phyloP scores from a whole-genome alignment of 2,113 vertebrate genomes.

The Equus przewalskii region DNA sequence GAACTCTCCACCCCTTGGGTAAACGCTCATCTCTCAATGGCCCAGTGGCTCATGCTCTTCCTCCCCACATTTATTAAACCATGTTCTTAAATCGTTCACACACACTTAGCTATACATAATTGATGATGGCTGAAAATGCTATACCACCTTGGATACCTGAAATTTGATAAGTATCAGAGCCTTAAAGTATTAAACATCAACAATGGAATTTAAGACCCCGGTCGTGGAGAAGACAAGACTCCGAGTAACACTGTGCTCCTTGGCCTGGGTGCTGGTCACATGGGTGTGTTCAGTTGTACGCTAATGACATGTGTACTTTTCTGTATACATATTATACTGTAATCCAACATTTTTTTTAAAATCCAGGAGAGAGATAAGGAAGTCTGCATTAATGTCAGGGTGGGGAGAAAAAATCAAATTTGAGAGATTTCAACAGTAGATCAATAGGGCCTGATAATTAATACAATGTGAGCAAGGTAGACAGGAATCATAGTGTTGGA shows the following conservation, averaged over 20 bases:
- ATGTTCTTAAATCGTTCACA: not conserved
- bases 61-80: not conserved
- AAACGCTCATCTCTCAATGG: not conserved
- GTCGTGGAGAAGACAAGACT: not conserved
- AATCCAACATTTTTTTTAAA: not conserved
- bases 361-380: not conserved
- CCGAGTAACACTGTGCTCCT: not conserved
- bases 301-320: not conserved
- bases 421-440: not conserved
- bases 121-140: not conserved
- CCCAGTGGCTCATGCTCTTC: not conserved
- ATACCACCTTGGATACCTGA: not conserved
- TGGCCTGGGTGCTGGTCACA: not conserved
- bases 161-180: not conserved
- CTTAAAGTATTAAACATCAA: not conserved
- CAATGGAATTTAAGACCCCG: not conserved
- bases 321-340: not conserved
- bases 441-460: not conserved
- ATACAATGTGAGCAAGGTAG: not conserved
- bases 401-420: not conserved
- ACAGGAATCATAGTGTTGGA: not conserved
- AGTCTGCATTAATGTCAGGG: not conserved
- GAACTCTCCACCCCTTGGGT: not conserved
- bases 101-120: not conserved
- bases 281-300: not conserved